A percentile compares a stretch with the other conserved stretches of the same genome.
These are phyloP conservation scores for Desmodus rotundus DNA, from an alignment of 2,113 vertebrate genomes.

Conservation along the genomic window DNA sequence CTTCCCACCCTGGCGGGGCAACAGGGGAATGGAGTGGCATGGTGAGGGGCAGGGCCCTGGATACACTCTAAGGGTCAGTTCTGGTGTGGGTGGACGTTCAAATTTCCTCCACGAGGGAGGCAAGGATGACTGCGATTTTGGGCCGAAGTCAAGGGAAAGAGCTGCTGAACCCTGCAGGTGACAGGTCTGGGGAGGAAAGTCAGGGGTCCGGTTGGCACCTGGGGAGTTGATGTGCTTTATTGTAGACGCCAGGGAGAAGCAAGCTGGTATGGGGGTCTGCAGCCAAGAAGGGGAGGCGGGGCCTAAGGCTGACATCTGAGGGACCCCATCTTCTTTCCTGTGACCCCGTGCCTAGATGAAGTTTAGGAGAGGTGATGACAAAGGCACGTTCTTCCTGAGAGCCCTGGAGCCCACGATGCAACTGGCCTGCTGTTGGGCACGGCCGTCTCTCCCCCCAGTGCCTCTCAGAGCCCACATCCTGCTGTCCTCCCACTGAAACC, in stretches of 20 bases:
- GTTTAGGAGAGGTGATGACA: background rate
- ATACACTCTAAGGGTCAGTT: background rate
- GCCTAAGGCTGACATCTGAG: background rate
- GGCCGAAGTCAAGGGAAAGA: background rate
- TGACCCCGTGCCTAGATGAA: background rate
- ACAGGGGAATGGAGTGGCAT: background rate
- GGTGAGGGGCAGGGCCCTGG: background rate
- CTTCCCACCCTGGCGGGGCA: background rate
- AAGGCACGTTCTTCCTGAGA: accelerated
- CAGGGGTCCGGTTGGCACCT: background rate
- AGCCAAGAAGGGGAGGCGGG: background rate
- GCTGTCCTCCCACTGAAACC: background rate
- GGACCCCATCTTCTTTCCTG: accelerated
- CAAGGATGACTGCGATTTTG: background rate
- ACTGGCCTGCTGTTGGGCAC: background rate
- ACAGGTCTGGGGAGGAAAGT: background rate
- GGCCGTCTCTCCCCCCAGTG: background rate
- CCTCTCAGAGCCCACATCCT: background rate
- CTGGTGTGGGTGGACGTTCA: background rate
- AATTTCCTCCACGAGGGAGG: background rate
- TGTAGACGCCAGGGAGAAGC: background rate
- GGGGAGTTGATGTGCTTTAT: background rate
- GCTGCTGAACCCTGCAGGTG: background rate
- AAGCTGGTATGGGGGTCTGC: background rate
- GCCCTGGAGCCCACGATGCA: no score